phyloP scores from a whole-genome alignment of 2,888 invertebrate genomes.

The Athalia cordata region DNA sequence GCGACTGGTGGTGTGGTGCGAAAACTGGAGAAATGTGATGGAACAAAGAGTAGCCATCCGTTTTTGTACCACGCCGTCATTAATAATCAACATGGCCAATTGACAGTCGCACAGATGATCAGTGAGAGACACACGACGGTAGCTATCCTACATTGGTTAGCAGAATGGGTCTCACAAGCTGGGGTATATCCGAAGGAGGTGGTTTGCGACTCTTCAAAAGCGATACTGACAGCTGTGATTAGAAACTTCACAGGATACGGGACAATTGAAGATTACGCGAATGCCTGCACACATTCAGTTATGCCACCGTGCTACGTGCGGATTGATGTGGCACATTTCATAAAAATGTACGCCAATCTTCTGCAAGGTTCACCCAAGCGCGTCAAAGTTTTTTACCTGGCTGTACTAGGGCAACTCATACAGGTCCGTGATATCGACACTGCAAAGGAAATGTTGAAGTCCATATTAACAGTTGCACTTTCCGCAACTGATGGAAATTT shows the following conservation, averaged over 20 bases:
- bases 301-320: slow-evolving; percentile 49
- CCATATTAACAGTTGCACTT: slow-evolving; percentile 39
- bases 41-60: slow-evolving; percentile 44
- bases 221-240: slow-evolving; percentile 46
- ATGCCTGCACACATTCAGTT: slow-evolving; percentile 32
- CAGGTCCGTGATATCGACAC: slow-evolving; percentile 31
- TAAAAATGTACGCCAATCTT: slow-evolving; percentile 48
- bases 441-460: slow-evolving; percentile 37
- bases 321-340: slow-evolving; percentile 48
- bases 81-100: slow-evolving; percentile 39
- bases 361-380: slow-evolving; percentile 20
- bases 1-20: slow-evolving; percentile 48
- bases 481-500: slow-evolving; percentile 40
- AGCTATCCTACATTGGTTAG: slow-evolving; percentile 48
- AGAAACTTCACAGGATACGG: slow-evolving; percentile 42
- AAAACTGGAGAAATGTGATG: slow-evolving; percentile 44
- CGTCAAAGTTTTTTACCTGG: slow-evolving; percentile 43
- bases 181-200: slow-evolving; percentile 49
- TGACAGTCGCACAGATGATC: slow-evolving; percentile 50
- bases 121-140: slow-evolving; percentile 48
- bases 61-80: slow-evolving; percentile 49
- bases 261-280: slow-evolving; percentile 43
- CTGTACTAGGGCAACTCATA: slow-evolving; percentile 48
- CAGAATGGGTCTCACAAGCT: slow-evolving; percentile 46
- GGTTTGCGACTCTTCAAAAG: slow-evolving; percentile 49